Conservation (phyloP, 2,113 vertebrate species). For the Rhea pennata region DNA sequence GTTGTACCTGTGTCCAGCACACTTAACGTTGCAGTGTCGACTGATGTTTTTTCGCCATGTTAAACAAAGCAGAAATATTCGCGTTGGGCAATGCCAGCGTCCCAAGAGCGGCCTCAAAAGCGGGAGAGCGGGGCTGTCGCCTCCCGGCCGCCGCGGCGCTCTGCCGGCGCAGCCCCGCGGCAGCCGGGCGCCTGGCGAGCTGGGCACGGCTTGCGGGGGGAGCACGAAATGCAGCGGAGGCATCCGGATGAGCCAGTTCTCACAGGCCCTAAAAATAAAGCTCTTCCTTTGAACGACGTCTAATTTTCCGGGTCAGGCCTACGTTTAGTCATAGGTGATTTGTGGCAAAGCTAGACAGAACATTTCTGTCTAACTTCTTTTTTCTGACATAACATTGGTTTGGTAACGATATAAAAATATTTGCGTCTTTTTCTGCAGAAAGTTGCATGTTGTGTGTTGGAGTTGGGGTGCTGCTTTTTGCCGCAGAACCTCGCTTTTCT, state of each 20-base stretch:
- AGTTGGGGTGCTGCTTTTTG: not conserved
- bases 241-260: not conserved
- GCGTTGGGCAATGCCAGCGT: constrained; percentile 41
- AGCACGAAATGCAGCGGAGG: not conserved
- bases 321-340: not conserved
- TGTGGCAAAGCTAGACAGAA: not conserved
- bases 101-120: constrained; percentile 31
- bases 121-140: not conserved
- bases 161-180: not conserved
- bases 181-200: too few relatives aligned
- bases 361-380: not conserved
- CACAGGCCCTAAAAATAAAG: not conserved
- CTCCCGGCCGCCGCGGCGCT: constrained; percentile 34
- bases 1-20: constrained; percentile 71
- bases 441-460: not conserved
- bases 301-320: not conserved
- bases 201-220: too few relatives aligned
- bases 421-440: not conserved
- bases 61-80: constrained; percentile 76
- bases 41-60: constrained; percentile 78
- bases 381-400: not conserved
- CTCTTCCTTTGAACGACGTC: not conserved
- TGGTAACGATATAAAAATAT: not conserved
- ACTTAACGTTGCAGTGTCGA: constrained; percentile 72
- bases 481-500: not conserved